Base-by-base conservation (phyloP, 2,113 vertebrate genomes). In the Neolamprologus brichardi region DNA sequence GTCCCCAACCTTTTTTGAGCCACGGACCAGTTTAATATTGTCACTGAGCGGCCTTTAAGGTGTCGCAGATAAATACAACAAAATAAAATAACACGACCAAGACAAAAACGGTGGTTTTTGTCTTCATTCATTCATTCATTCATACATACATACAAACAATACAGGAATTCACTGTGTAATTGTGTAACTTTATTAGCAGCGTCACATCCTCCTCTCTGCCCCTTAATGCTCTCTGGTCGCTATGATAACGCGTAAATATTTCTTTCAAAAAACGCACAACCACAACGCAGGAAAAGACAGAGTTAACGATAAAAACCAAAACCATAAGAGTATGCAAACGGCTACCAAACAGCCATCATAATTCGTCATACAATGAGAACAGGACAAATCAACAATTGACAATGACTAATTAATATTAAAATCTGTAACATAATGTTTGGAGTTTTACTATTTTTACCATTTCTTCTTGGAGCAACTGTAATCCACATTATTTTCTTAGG, bases 401-500 rank as follows among this genome's bases (percentile, higher is more conserved):
- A 52, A 3, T 0, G 1, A 52, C 49, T 52, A 5, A 51, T 51
- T 51, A 3, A 52, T 51, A n/a, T 51, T n/a, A 9, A 10, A n/a
- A 51, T n/a, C 49, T 51, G 49, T n/a, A 9, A n/a, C 49, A 51
- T 51, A 0, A 17, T 49, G 46, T 51, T 51, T 51, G 49, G 17
- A 18, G 49, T 51, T 49, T 49, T 51, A 0, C 46, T 51, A 8
- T 49, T 49, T 49, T 49, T 49, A 18, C 17, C 8, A 51, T 51
- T 18, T 18, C 0, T 51, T 51, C 17, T 51, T 51, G 49, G 0
- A 18, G 0, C 8, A 51, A 9, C 46, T 51, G 17, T 51, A 18
- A 51, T 0, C 8, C 3, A 51, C 49, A 18, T 5, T 1, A 51
- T 51, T 51, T n/a, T 0, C 49, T n/a, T 51, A 9, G 49, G 8